These are phyloP conservation scores for Aphidius gifuensis DNA, from an alignment of 1,140 invertebrate genomes.

Conservation along the genomic window DNA sequence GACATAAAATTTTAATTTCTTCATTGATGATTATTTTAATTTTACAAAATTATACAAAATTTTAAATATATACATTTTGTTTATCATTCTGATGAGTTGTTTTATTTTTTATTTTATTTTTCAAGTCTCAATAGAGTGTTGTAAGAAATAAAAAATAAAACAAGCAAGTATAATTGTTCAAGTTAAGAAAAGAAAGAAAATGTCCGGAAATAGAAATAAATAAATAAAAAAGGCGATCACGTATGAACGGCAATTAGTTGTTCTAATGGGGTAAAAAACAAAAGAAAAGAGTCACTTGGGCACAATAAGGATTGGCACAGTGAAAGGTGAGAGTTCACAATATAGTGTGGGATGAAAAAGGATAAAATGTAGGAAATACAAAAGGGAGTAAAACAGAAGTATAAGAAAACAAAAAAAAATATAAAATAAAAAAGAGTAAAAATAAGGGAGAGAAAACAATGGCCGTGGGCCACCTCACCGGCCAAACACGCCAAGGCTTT, in stretches of 20 bases:
- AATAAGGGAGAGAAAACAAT: conserved; percentile 36
- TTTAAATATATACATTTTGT: too few species aligned
- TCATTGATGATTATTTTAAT: too few species aligned
- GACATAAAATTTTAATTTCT: too few species aligned
- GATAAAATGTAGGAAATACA: too few species aligned
- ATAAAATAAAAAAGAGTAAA: conserved; percentile 20
- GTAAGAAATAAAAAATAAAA: too few species aligned
- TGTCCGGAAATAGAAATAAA: conserved; percentile 4
- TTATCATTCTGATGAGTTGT: too few species aligned
- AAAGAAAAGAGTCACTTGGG: conserved; percentile 48
- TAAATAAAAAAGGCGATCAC: conserved; percentile 49
- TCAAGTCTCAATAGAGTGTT: too few species aligned
- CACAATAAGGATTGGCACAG: conserved; percentile 38
- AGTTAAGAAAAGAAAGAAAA: neutral
- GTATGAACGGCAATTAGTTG: conserved; percentile 54
- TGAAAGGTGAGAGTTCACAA: conserved; percentile 15
- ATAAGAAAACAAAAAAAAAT: conserved; percentile 23
- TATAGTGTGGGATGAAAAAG: conserved; percentile 6
- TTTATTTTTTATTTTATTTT: too few species aligned
- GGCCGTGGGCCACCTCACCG: conserved; percentile 27
- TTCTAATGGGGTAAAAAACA: conserved; percentile 52
- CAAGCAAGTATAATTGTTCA: too few species aligned
- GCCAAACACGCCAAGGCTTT: conserved; percentile 30
- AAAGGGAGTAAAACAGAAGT: conserved; percentile 8
- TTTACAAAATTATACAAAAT: too few species aligned